Conservation (phyloP, 2,797 vertebrate species). For the Ctenopoma kingsleyae region DNA sequence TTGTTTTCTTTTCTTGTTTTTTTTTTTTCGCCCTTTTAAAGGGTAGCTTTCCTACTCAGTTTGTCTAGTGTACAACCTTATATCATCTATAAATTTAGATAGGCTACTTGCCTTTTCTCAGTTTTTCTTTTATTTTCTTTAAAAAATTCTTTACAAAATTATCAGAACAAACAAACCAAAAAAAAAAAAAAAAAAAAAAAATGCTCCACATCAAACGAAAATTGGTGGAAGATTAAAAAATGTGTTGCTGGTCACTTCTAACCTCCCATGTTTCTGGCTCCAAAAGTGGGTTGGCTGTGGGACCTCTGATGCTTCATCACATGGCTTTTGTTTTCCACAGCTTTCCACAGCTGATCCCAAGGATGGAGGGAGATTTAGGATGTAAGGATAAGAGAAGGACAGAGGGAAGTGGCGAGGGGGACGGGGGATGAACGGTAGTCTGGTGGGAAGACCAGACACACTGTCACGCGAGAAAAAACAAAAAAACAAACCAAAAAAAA, state of each 20-base stretch:
- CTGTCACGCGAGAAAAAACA: conserved; percentile 59
- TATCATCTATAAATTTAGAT: conserved; percentile 84
- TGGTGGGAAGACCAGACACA: conserved; percentile 71
- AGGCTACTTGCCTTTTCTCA: conserved; percentile 73
- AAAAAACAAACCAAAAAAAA: conserved; percentile 24
- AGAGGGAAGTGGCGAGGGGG: conserved; percentile 52
- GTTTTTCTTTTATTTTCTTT: conserved; percentile 72
- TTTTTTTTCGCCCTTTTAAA: conserved; percentile 86
- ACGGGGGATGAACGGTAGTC: conserved; percentile 59
- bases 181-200: conserved; percentile 41
- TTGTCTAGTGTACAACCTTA: conserved; percentile 79
- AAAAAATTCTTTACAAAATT: conserved; percentile 85
- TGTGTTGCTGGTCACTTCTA: conserved; percentile 72
- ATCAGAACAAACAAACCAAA: conserved; percentile 75
- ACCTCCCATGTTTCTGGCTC: conserved; percentile 64
- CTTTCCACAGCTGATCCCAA: conserved; percentile 57
- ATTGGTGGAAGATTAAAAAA: conserved; percentile 73
- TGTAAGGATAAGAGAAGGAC: conserved; percentile 38
- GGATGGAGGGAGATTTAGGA: conserved; percentile 55
- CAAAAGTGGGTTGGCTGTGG: conserved; percentile 41
- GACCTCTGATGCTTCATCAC: conserved; percentile 32
- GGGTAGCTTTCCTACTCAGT: conserved; percentile 84
- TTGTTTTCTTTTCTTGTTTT: conserved; percentile 7
- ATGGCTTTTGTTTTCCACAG: conserved; percentile 30
- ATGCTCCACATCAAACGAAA: conserved; percentile 68